Percentiles rank a stretch among this genome's conserved stretches.
phyloP scores from a whole-genome alignment of 1,140 invertebrate species.

The Caenorhabditis latens region DNA sequence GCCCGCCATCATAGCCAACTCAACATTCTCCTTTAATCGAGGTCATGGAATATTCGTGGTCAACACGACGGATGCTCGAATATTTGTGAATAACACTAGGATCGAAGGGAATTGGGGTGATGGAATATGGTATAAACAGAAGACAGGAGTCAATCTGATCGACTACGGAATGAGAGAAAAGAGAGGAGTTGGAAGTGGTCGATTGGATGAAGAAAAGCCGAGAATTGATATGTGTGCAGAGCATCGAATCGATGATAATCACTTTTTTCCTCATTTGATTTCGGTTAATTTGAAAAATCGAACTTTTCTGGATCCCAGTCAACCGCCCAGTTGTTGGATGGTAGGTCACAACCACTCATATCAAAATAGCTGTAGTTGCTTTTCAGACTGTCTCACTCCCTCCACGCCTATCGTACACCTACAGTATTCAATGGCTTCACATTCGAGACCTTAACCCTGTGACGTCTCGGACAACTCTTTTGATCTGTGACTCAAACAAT shows the following conservation, averaged over 20 bases:
- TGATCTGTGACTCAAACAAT: constrained; percentile 74
- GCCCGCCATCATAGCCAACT: constrained; percentile 76
- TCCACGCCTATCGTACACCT: constrained; percentile 72
- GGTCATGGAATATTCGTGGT: constrained; percentile 76
- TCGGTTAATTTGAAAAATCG: constrained; percentile 72
- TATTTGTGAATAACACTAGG: constrained; percentile 74
- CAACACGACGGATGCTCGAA: constrained; percentile 74
- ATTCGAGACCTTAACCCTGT: constrained; percentile 55
- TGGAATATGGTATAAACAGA: constrained; percentile 75
- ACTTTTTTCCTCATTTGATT: constrained; percentile 75
- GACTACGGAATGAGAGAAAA: constrained; percentile 63
- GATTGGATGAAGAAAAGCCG: constrained; percentile 71
- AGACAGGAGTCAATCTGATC: constrained; percentile 57
- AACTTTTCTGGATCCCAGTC: constrained; percentile 69
- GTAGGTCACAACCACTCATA: constrained; percentile 40
- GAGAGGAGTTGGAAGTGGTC: constrained; percentile 1
- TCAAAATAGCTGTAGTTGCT: no score
- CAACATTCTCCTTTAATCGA: constrained; percentile 73
- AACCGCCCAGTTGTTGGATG: constrained; percentile 74
- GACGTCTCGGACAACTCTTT: constrained; percentile 64
- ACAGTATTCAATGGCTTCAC: constrained; percentile 75
- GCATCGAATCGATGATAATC: constrained; percentile 66
- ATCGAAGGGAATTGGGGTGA: constrained; percentile 75
- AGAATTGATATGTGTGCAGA: constrained; percentile 73
- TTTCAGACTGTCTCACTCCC: constrained; percentile 71